These are phyloP conservation scores for Clytia hemisphaerica DNA, from an alignment of 30 jellyfish, hydroid and myxozoan genomes.

Conservation along the genomic window DNA sequence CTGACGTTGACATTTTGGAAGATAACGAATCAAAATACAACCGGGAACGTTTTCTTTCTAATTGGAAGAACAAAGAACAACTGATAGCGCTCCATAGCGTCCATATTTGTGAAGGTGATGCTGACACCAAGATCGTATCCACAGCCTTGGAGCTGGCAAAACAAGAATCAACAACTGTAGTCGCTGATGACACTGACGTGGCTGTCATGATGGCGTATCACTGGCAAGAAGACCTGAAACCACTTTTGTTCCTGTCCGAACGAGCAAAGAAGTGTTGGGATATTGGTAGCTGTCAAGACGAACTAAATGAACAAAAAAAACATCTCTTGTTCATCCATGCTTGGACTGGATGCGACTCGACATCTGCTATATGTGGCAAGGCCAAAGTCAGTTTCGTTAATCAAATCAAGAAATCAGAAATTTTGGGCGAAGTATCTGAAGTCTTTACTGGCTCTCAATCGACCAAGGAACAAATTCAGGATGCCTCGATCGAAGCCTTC, in stretches of 20 bases:
- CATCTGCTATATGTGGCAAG: conserved; percentile 39
- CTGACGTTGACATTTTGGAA: conserved; percentile 25
- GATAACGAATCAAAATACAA: conserved; percentile 16
- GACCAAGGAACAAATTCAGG: conserved; percentile 15
- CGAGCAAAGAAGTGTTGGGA: conserved; percentile 7
- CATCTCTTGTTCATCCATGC: conserved; percentile 21
- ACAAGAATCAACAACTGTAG: not conserved
- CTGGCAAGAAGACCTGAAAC: conserved; percentile 27
- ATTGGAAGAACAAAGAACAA: conserved; percentile 24
- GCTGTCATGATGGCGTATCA: conserved; percentile 25
- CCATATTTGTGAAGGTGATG: conserved; percentile 20
- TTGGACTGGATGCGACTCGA: conserved; percentile 42
- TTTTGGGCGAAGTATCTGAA: conserved; percentile 22
- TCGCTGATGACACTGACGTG: conserved; percentile 38
- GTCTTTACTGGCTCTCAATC: conserved; percentile 23
- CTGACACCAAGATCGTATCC: conserved; percentile 38
- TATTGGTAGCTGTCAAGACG: conserved; percentile 21
- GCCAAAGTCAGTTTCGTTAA: conserved; percentile 25
- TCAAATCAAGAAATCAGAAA: conserved; percentile 36
- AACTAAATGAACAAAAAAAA: conserved; percentile 18
- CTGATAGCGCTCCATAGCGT: conserved; percentile 19
- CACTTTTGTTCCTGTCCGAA: conserved; percentile 4
- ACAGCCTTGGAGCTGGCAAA: conserved; percentile 28
- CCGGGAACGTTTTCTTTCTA: conserved; percentile 30
- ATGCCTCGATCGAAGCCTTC: conserved; percentile 31